These are phyloP conservation scores for Diadema setosum DNA, from an alignment of 35 echinoderm and acorn worm genomes.

Conservation along the genomic window DNA sequence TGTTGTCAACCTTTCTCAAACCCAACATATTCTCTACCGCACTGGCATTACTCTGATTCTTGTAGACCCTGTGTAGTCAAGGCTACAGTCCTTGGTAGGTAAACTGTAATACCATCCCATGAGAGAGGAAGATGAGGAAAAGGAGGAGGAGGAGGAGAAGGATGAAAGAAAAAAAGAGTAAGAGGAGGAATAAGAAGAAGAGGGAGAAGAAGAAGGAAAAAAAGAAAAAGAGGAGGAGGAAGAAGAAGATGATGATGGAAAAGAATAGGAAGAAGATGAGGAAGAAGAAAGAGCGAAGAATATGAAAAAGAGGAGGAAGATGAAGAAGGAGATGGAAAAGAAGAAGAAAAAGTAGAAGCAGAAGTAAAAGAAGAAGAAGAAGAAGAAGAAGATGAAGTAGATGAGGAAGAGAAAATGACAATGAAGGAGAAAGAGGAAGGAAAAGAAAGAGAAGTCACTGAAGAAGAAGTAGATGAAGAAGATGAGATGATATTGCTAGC, in stretches of 20 bases:
- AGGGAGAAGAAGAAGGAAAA: background rate
- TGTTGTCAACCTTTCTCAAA: too few relatives aligned
- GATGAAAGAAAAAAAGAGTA: background rate
- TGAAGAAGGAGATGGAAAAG: background rate
- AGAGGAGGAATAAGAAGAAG: background rate
- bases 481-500: too few relatives aligned
- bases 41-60: too few relatives aligned
- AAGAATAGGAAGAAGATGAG: background rate
- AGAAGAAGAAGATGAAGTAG: background rate
- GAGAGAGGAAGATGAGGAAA: too few relatives aligned
- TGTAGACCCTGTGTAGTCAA: too few relatives aligned
- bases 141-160: too few relatives aligned
- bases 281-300: background rate
- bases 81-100: too few relatives aligned
- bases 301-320: background rate
- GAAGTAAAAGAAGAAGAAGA: background rate
- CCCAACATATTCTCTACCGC: too few relatives aligned
- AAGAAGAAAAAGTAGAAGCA: background rate
- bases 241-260: background rate
- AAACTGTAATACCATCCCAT: too few relatives aligned
- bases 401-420: background rate
- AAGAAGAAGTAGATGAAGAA: too few relatives aligned
- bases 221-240: background rate
- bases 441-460: too few relatives aligned
- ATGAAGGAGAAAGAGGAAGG: background rate